Evolutionary conservation across 2,888 invertebrate genomes (phyloP).

Genomic region (Parascotia fuliginaria): DNA sequence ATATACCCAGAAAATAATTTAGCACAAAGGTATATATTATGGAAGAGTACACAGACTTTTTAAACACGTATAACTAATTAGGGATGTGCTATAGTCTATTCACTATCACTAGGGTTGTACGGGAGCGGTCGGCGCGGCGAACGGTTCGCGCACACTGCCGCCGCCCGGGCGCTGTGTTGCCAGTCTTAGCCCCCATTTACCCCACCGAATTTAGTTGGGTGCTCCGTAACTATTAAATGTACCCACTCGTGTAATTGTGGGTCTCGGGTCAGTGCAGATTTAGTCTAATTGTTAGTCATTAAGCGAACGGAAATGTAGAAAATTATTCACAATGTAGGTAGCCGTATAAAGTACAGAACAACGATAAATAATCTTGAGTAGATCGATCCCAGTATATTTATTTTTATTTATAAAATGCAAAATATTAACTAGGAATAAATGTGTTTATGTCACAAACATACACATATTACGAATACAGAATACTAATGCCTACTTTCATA

Average conservation of each 20-base stretch:
- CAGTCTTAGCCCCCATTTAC: constrained; percentile 36
- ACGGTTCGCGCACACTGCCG: constrained; percentile 81
- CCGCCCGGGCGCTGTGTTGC: constrained; percentile 78
- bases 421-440: no score
- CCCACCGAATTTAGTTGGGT: constrained; percentile 9
- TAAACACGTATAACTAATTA: constrained; percentile 53
- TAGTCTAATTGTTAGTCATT: constrained; percentile 51
- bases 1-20: constrained; percentile 16
- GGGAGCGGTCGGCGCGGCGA: constrained; percentile 68
- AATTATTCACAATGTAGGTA: constrained; percentile 13
- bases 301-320: constrained; percentile 23
- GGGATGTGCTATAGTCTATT: constrained; percentile 49
- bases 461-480: no score
- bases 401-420: no score
- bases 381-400: no score
- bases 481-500: no score
- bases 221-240: constrained; percentile 47
- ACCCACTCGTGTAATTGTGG: constrained; percentile 49
- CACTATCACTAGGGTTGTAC: constrained; percentile 54
- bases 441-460: no score
- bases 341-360: background rate
- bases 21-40: constrained; percentile 27
- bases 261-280: constrained; percentile 48
- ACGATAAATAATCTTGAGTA: no score
- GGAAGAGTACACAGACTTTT: constrained; percentile 41